These are phyloP conservation scores for Neocrepidodera transversa DNA, from an alignment of 2,888 invertebrate species.

Conservation along the genomic window DNA sequence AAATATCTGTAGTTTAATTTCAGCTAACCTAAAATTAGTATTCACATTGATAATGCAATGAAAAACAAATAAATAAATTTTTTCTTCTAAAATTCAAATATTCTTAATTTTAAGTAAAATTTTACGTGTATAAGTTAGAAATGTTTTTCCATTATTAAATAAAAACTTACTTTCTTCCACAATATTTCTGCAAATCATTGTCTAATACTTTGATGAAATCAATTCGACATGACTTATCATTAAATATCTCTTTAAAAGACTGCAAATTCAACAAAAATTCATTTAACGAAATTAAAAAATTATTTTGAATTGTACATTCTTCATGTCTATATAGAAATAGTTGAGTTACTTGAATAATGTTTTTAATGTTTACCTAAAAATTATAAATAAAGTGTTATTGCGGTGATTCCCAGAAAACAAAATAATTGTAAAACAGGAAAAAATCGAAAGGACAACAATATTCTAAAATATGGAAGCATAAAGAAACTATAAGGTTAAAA, in stretches of 20 bases:
- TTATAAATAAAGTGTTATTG: too few species aligned
- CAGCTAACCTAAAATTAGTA: constrained; percentile 18
- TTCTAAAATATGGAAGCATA: too few species aligned
- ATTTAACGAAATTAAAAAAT: constrained; percentile 63
- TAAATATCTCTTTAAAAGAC: constrained; percentile 53
- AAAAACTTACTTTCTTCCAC: constrained; percentile 61
- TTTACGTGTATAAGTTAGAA: too few species aligned
- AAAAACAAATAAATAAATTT: too few species aligned
- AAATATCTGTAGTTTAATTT: constrained; percentile 11
- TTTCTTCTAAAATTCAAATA: too few species aligned
- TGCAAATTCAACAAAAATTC: constrained; percentile 61
- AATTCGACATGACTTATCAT: constrained; percentile 59
- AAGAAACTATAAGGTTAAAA: background rate
- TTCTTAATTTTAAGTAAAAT: too few species aligned
- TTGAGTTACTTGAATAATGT: constrained; percentile 63
- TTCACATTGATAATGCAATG: too few species aligned
- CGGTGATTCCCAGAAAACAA: too few species aligned
- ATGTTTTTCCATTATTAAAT: too few species aligned
- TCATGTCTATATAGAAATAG: constrained; percentile 65
- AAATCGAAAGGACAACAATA: constrained; percentile 19
- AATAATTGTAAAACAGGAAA: too few species aligned
- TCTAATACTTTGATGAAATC: constrained; percentile 59
- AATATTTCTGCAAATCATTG: constrained; percentile 59
- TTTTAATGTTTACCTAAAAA: too few species aligned
- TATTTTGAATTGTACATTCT: constrained; percentile 64